A percentile compares a stretch with the other conserved stretches of the same genome.
These are phyloP conservation scores for Aspidapion aeneum DNA, from an alignment of 2,888 invertebrate species.

Conservation along the genomic window DNA sequence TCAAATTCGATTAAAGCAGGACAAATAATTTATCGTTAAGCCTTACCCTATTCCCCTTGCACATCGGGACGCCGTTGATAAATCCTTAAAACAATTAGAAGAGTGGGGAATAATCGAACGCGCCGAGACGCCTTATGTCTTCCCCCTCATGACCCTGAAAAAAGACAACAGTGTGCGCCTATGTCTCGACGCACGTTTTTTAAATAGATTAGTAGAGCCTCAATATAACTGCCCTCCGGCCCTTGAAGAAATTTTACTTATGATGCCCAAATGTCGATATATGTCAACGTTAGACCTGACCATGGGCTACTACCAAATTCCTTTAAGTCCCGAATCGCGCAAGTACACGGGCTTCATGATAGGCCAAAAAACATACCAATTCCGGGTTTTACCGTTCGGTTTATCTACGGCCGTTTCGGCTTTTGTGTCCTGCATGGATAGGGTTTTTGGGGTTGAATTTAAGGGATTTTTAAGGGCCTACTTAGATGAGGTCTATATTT, in stretches of 20 bases:
- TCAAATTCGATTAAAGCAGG: constrained; percentile 5
- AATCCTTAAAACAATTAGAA: constrained; percentile 7
- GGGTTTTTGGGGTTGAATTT: constrained; percentile 21
- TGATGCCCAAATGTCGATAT: constrained; percentile 16
- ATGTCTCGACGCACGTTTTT: constrained; percentile 11
- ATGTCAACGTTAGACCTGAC: constrained; percentile 28
- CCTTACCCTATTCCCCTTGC: constrained; percentile 14
- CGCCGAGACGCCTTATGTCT: constrained; percentile 10
- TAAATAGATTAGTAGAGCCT: constrained; percentile 15
- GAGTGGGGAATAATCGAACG: constrained; percentile 14
- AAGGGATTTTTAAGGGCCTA: constrained; percentile 22
- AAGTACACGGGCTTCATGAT: too few relatives aligned
- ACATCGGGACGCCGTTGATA: constrained; percentile 8
- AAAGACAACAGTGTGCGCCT: constrained; percentile 10
- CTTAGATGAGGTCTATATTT: constrained; percentile 4
- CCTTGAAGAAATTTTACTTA: constrained; percentile 24
- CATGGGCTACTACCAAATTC: constrained; percentile 31
- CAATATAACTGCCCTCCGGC: constrained; percentile 18
- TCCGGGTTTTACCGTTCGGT: constrained; percentile 18
- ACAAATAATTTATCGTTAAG: constrained; percentile 12
- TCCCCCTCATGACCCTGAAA: constrained; percentile 1
- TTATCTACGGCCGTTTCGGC: constrained; percentile 20
- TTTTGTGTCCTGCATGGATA: constrained; percentile 22
- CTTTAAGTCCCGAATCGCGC: too few relatives aligned
- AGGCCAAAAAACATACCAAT: constrained; percentile 17